Evolutionary conservation across 2,888 invertebrate species (phyloP).

Genomic region (Choreutis nemorana): DNA sequence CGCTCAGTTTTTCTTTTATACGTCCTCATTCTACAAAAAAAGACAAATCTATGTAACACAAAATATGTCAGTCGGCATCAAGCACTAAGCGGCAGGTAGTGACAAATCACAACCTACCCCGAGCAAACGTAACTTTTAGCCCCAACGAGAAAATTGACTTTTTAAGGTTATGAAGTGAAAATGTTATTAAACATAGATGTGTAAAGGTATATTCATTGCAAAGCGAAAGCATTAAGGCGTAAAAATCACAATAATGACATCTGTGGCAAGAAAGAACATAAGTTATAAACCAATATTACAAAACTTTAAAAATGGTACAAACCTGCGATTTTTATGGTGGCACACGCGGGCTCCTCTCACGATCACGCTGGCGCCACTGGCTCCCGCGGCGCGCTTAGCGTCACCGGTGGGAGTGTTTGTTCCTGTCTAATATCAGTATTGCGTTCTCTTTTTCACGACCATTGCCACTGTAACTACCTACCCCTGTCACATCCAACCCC

Average conservation of each 20-base stretch:
- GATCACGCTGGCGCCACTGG: slow-evolving; percentile 3
- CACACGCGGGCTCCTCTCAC: slow-evolving; percentile 2
- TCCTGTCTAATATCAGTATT: background rate
- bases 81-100: slow-evolving; percentile 2
- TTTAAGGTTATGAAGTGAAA: slow-evolving; percentile 4
- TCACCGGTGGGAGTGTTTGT: slow-evolving; percentile 1
- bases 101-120: slow-evolving; percentile 3
- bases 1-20: slow-evolving; percentile 1
- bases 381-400: slow-evolving; percentile 2
- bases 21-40: slow-evolving; percentile 4
- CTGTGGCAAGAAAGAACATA: background rate
- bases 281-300: background rate
- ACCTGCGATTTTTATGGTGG: slow-evolving; percentile 2
- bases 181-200: background rate
- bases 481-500: slow-evolving; percentile 6
- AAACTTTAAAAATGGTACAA: slow-evolving; percentile 2
- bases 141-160: slow-evolving; percentile 4
- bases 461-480: slow-evolving; percentile 6
- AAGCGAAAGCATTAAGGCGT: too few species aligned
- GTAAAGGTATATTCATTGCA: too few species aligned
- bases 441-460: slow-evolving; percentile 3
- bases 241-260: slow-evolving; percentile 1
- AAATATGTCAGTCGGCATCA: slow-evolving; percentile 1
- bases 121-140: slow-evolving; percentile 5
- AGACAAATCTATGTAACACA: slow-evolving; percentile 1